These are phyloP conservation scores for Drosophila sordidula DNA, from an alignment of 2,888 invertebrate species.

Conservation along the genomic window DNA sequence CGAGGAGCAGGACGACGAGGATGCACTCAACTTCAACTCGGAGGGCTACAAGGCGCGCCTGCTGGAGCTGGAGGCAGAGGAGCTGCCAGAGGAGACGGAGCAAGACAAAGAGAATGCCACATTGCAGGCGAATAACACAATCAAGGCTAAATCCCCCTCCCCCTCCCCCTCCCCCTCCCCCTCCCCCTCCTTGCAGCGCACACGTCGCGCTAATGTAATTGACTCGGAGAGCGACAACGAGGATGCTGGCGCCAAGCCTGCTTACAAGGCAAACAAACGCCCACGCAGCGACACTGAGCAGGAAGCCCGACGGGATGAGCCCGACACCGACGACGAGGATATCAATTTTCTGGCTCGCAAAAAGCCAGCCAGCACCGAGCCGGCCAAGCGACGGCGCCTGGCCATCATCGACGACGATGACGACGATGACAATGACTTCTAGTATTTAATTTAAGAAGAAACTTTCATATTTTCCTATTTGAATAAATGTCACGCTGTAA, in stretches of 20 bases:
- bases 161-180: slow-evolving; percentile 15
- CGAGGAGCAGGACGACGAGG: slow-evolving; percentile 51
- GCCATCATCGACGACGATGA: slow-evolving; percentile 84
- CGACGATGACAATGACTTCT: slow-evolving; percentile 76
- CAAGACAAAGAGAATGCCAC: slow-evolving; percentile 63
- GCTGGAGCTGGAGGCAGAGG: slow-evolving; percentile 73
- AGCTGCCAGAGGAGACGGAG: slow-evolving; percentile 21
- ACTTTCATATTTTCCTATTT: slow-evolving; percentile 29
- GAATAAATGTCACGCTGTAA: slow-evolving; percentile 55
- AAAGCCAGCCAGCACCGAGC: slow-evolving; percentile 65
- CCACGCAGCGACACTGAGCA: slow-evolving; percentile 70
- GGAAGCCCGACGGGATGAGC: slow-evolving; percentile 40
- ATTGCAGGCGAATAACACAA: slow-evolving; percentile 66
- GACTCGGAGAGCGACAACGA: slow-evolving; percentile 83
- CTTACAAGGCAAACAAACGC: slow-evolving; percentile 77
- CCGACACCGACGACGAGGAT: slow-evolving; percentile 72
- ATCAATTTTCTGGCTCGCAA: slow-evolving; percentile 80
- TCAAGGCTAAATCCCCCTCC: slow-evolving; percentile 42
- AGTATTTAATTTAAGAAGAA: slow-evolving; percentile 43
- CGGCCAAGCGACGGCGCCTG: slow-evolving; percentile 83
- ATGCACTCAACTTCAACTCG: slow-evolving; percentile 83
- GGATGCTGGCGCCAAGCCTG: slow-evolving; percentile 53
- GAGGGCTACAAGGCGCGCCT: slow-evolving; percentile 83
- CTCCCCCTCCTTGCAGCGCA: slow-evolving; percentile 64
- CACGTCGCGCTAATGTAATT: slow-evolving; percentile 83